A percentile compares a stretch with the other conserved stretches of the same genome.
Evolutionary conservation across 1,140 invertebrate species (phyloP).

Genomic region (Oreohelix idahoensis): DNA sequence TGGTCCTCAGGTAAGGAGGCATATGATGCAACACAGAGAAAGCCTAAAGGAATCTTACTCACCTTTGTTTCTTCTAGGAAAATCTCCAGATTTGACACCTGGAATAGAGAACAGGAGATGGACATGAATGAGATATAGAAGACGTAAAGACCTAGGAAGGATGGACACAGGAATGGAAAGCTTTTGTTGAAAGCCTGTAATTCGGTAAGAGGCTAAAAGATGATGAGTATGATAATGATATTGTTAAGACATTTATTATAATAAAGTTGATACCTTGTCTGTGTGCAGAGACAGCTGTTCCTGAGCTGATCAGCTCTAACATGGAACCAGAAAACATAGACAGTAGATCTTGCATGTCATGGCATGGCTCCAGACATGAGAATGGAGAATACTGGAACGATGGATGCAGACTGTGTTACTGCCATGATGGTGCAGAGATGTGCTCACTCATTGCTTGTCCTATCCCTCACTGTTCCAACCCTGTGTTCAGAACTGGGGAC

Average conservation of each 20-base stretch:
- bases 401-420: slow-evolving; percentile 75
- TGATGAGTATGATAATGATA: no score
- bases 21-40: no score
- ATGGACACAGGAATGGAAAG: no score
- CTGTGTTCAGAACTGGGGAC: slow-evolving; percentile 68
- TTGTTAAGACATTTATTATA: background rate
- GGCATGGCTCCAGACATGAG: slow-evolving; percentile 56
- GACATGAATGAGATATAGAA: no score
- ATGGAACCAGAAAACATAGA: background rate
- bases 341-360: slow-evolving; percentile 52
- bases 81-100: no score
- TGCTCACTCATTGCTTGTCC: slow-evolving; percentile 75
- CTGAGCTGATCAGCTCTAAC: slow-evolving; percentile 8
- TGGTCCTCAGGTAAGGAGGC: no score
- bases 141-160: no score
- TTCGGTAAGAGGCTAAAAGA: no score
- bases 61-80: no score
- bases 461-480: slow-evolving; percentile 68
- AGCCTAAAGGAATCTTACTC: no score
- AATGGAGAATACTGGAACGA: slow-evolving; percentile 75
- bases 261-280: background rate
- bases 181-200: no score
- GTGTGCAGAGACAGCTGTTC: background rate
- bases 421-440: slow-evolving; percentile 74
- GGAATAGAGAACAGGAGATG: no score